Evolutionary conservation across 1,140 invertebrate species (phyloP).

Genomic region (Drosophila pseudoananassae): DNA sequence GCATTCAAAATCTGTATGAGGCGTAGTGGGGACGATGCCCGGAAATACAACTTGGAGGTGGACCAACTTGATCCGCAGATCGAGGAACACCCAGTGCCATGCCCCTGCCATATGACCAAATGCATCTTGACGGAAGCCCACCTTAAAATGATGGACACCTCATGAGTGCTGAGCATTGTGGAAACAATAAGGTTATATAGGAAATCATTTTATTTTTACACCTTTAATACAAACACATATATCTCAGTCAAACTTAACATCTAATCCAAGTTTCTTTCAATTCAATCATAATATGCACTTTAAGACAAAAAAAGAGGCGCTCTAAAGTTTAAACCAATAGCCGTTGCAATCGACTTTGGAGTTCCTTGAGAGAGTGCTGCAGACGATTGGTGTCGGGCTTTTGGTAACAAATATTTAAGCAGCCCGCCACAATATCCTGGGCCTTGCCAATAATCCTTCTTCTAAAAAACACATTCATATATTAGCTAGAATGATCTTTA

Average conservation of each 20-base stretch:
- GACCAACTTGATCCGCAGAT: conserved; percentile 88
- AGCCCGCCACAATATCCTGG: conserved; percentile 88
- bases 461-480: conserved; percentile 75
- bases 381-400: conserved; percentile 86
- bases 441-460: conserved; percentile 87
- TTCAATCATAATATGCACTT: conserved; percentile 25
- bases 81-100: conserved; percentile 91
- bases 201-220: conserved; percentile 47
- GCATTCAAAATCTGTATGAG: conserved; percentile 88
- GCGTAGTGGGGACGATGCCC: conserved; percentile 84
- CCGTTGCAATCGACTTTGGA: conserved; percentile 82
- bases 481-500: not conserved
- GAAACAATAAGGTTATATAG: not conserved
- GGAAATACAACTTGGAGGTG: conserved; percentile 87
- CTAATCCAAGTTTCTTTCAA: conserved; percentile 37
- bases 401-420: conserved; percentile 88
- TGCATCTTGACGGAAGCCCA: conserved; percentile 89
- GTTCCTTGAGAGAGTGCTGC: conserved; percentile 77
- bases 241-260: conserved; percentile 78
- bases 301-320: not conserved
- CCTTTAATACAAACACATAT: conserved; percentile 69
- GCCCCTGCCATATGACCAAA: conserved; percentile 90
- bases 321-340: conserved; percentile 39
- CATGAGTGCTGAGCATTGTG: conserved; percentile 5
- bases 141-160: conserved; percentile 70